Evolutionary conservation across 1,140 invertebrate genomes (phyloP).

Genomic region (Dinoponera quadriceps): DNA sequence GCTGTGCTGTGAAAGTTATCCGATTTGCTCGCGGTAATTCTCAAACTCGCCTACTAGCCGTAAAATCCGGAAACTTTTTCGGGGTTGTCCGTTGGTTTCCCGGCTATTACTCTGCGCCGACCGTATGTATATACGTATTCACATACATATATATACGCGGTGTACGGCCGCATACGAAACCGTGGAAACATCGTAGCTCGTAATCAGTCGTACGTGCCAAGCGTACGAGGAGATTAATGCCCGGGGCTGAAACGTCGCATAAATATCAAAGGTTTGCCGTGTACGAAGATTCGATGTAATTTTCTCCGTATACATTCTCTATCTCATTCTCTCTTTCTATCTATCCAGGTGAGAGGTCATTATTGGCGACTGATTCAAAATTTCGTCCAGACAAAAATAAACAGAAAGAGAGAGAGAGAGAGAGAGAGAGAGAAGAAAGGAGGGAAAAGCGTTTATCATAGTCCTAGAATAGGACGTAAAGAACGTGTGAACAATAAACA

Average conservation of each 20-base stretch:
- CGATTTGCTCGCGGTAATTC: constrained; percentile 70
- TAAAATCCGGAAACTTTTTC: constrained; percentile 68
- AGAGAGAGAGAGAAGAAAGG: no score
- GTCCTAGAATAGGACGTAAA: no score
- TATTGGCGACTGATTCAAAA: not conserved
- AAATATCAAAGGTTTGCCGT: constrained; percentile 36
- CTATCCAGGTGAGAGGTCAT: not conserved
- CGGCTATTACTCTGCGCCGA: constrained; percentile 53
- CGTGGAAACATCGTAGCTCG: constrained; percentile 25
- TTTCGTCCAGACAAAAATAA: not conserved
- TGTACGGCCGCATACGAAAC: constrained; percentile 1
- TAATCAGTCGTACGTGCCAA: constrained; percentile 54
- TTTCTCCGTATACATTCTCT: not conserved
- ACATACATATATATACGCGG: not conserved
- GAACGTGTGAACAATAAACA: no score
- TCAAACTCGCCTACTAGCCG: constrained; percentile 62
- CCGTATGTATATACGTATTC: not conserved
- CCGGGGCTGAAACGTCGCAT: not conserved
- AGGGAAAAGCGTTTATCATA: no score
- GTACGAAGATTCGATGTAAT: constrained; percentile 25
- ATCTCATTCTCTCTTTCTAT: no score
- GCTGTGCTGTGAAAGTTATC: constrained; percentile 59
- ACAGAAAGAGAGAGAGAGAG: not conserved
- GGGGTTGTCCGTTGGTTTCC: constrained; percentile 20
- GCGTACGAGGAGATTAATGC: constrained; percentile 27